Evolutionary conservation across 2,888 invertebrate species (phyloP).

Genomic region (Drosophila monieri): DNA sequence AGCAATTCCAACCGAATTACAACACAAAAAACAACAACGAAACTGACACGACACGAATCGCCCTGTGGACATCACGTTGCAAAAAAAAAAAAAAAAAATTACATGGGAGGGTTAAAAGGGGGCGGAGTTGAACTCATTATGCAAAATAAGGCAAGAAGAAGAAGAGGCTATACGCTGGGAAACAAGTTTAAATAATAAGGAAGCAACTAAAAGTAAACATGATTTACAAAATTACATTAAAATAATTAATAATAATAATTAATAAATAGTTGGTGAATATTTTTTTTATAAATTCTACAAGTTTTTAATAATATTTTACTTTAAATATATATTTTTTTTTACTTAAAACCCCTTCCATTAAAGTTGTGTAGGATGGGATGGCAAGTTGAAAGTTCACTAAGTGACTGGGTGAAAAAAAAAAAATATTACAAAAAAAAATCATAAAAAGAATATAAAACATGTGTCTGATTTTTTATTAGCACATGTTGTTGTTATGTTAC

Average conservation of each 20-base stretch:
- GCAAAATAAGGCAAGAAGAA: conserved; percentile 55
- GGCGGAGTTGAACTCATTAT: conserved; percentile 67
- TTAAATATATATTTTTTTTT: neutral
- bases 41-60: conserved; percentile 52
- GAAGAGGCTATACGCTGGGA: conserved; percentile 12
- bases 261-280: no score
- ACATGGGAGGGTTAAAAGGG: conserved; percentile 58
- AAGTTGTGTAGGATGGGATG: neutral
- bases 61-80: conserved; percentile 62
- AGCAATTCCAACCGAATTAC: conserved; percentile 62
- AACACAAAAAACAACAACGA: conserved; percentile 42
- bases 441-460: conserved; percentile 41
- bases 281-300: neutral
- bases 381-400: conserved; percentile 61
- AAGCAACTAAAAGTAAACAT: neutral
- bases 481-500: conserved; percentile 40
- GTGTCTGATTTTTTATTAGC: conserved; percentile 54
- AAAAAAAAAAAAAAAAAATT: conserved; percentile 42
- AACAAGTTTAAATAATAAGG: conserved; percentile 10
- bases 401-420: conserved; percentile 64
- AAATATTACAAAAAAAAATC: neutral
- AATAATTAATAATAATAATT: neutral
- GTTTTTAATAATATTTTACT: neutral
- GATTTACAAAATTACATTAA: neutral
- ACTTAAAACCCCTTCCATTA: no score